Percentiles rank a stretch among this genome's conserved stretches.
These are phyloP conservation scores for Eurosta solidaginis DNA, from an alignment of 1,140 invertebrate species.

Conservation along the genomic window DNA sequence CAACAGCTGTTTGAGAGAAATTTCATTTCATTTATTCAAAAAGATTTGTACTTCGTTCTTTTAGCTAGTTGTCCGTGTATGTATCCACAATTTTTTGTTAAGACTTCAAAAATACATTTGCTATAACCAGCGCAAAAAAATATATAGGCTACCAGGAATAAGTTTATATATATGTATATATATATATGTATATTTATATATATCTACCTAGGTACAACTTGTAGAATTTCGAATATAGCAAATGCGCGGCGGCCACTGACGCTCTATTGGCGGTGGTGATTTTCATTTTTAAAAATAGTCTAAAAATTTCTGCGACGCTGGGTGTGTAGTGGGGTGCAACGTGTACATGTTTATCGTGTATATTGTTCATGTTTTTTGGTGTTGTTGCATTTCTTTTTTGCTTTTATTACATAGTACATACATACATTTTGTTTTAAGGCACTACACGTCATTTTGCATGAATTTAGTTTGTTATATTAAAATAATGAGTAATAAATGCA, in stretches of 20 bases:
- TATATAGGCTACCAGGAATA: conserved; percentile 17
- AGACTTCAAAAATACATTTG: conserved; percentile 13
- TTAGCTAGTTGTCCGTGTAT: neutral
- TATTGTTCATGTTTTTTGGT: neutral
- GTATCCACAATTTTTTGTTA: neutral
- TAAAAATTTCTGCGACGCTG: neutral
- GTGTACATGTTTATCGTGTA: neutral
- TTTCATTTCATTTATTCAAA: conserved; percentile 46
- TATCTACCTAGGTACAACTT: no score
- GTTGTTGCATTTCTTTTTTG: neutral
- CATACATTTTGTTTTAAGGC: neutral
- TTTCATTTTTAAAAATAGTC: conserved; percentile 19
- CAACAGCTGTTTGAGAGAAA: conserved; percentile 57
- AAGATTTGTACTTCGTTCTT: no score
- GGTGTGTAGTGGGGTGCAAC: neutral
- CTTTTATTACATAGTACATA: neutral
- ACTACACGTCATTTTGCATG: neutral
- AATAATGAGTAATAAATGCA: neutral
- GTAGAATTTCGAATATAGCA: neutral
- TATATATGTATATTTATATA: no score
- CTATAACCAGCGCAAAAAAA: conserved; percentile 17
- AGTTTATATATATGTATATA: no score
- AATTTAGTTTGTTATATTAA: neutral
- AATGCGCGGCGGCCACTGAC: neutral
- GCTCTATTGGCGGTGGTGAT: neutral